phyloP scores from a whole-genome alignment of 2,888 invertebrate genomes.

The Nemoura dubitans region DNA sequence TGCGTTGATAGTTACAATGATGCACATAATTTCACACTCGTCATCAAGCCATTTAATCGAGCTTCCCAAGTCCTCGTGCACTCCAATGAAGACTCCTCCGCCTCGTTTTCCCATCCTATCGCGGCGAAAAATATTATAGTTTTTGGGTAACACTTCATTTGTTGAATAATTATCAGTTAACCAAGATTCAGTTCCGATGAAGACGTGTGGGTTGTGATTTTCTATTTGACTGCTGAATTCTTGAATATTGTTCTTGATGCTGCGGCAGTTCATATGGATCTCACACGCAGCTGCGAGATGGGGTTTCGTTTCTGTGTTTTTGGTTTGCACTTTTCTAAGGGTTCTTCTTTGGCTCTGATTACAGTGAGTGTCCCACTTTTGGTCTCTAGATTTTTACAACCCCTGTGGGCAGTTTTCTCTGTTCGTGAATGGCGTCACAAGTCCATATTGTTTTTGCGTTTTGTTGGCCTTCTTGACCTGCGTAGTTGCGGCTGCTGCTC shows the following conservation, averaged over 20 bases:
- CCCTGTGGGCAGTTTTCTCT: no score
- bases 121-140: not conserved
- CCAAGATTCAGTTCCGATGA: slow-evolving; percentile 18
- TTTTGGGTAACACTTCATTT: not conserved
- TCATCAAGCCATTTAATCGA: not conserved
- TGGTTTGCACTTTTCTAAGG: no score
- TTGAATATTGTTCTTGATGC: not conserved
- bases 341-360: no score
- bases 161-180: not conserved
- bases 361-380: no score
- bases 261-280: not conserved
- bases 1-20: not conserved
- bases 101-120: slow-evolving; percentile 16
- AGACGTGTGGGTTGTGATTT: not conserved
- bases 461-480: no score
- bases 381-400: no score
- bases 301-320: no score
- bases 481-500: no score
- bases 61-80: not conserved
- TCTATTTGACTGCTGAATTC: not conserved
- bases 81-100: slow-evolving; percentile 1
- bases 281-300: no score
- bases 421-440: no score
- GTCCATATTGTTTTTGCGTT: no score
- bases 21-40: not conserved